A percentile compares a stretch with the other conserved stretches of the same genome.
Conservation (phyloP, 2,797 vertebrate species). For the Aldrovandia affinis region DNA sequence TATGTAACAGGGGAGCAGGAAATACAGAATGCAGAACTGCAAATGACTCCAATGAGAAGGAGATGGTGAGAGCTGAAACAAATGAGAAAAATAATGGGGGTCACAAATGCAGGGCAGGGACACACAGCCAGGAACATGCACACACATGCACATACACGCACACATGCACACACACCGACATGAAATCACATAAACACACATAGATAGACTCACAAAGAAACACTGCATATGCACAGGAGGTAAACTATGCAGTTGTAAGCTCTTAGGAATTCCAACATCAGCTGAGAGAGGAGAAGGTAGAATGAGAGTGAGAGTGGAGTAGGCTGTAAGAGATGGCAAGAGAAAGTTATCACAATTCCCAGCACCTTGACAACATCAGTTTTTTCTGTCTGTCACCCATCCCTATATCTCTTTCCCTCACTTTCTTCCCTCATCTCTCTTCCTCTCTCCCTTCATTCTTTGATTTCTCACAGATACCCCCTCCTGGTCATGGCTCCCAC, state of each 20-base stretch:
- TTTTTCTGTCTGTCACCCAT: constrained; percentile 10
- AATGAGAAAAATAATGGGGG: constrained; percentile 8
- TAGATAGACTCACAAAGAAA: no score
- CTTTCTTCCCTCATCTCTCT: constrained; percentile 15
- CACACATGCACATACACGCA: not conserved
- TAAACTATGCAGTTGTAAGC: not conserved
- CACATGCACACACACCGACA: not conserved
- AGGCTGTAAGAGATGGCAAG: not conserved
- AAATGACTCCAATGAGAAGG: not conserved
- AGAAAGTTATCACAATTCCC: not conserved
- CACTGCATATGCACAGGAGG: no score
- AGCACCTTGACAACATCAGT: not conserved
- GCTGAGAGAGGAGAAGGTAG: no score
- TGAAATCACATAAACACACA: not conserved
- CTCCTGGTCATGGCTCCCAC: constrained; percentile 83
- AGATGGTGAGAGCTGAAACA: not conserved
- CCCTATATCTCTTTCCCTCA: not conserved
- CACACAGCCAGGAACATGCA: not conserved
- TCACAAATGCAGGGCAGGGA: constrained; percentile 26
- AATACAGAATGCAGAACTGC: not conserved
- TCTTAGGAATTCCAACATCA: no score
- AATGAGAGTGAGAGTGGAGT: not conserved
- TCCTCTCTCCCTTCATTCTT: constrained; percentile 5
- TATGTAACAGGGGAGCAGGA: not conserved
- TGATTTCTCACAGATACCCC: constrained; percentile 67